These are phyloP conservation scores for Polietes domitor DNA, from an alignment of 2,888 invertebrate genomes.

Conservation along the genomic window DNA sequence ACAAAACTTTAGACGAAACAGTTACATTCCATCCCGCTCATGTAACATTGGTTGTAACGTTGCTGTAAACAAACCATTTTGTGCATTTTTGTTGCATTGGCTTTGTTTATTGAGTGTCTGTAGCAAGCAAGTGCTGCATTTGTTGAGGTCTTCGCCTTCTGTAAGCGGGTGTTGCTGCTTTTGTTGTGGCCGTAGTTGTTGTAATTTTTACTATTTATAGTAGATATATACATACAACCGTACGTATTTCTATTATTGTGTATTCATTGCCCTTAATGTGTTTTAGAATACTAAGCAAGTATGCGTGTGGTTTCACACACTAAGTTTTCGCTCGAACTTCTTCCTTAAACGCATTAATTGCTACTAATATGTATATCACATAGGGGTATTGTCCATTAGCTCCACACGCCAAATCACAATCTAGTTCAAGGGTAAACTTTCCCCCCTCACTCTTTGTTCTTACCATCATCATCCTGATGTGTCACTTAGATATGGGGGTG, in stretches of 20 bases:
- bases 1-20: slow-evolving; percentile 9
- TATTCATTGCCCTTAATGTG: not conserved
- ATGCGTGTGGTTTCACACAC: not conserved
- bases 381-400: too few species aligned
- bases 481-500: too few species aligned
- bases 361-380: too few species aligned
- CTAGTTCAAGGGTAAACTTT: too few species aligned
- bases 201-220: slow-evolving; percentile 23
- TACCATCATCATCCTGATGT: too few species aligned
- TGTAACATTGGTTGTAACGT: not conserved
- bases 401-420: too few species aligned
- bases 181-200: not conserved
- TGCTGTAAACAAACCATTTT: not conserved
- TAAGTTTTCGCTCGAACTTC: too few species aligned
- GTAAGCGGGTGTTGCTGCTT: not conserved
- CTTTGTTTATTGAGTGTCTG: not conserved
- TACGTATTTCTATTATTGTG: not conserved
- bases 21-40: not conserved
- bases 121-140: not conserved
- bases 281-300: not conserved
- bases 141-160: not conserved
- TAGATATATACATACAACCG: not conserved
- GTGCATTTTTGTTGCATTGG: not conserved
- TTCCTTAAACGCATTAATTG: too few species aligned
- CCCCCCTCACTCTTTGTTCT: too few species aligned